Evolutionary conservation across 2,113 vertebrate genomes (phyloP).

Genomic region (Panthera leo): DNA sequence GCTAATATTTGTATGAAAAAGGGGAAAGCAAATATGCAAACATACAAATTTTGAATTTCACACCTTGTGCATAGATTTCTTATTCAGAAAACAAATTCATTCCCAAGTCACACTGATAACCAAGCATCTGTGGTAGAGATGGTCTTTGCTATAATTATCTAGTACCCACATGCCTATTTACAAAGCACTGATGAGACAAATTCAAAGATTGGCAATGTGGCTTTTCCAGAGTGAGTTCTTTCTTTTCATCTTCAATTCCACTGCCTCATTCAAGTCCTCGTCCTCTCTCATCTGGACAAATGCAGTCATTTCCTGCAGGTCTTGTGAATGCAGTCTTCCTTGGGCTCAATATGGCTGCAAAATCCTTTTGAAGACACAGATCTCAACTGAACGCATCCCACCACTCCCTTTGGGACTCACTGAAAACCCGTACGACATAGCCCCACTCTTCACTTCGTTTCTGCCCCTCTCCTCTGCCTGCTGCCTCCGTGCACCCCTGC

Average conservation of each 20-base stretch:
- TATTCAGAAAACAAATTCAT: not conserved
- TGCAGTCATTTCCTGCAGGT: not conserved
- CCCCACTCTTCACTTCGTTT: not conserved
- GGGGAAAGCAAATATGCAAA: not conserved
- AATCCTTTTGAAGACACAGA: not conserved
- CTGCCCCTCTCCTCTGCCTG: not conserved
- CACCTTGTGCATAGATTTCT: not conserved
- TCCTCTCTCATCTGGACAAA: not conserved
- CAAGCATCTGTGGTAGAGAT: not conserved
- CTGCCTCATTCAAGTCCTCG: not conserved
- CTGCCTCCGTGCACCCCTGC: fast-evolving
- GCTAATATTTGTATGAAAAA: not conserved
- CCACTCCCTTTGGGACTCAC: not conserved
- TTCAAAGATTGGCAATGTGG: not conserved
- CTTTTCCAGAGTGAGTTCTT: not conserved
- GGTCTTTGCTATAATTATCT: not conserved
- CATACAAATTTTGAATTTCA: not conserved
- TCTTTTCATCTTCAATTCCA: not conserved
- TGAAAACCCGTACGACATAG: not conserved
- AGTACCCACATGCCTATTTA: not conserved
- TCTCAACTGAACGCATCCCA: not conserved
- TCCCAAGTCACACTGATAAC: not conserved
- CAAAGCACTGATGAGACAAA: not conserved
- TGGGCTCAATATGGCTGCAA: not conserved
- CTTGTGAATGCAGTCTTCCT: not conserved